Evolutionary conservation across 2,113 vertebrate genomes (phyloP), one percentile per base, ranked within the genome.

Genomic region (Cygnus atratus): DNA sequence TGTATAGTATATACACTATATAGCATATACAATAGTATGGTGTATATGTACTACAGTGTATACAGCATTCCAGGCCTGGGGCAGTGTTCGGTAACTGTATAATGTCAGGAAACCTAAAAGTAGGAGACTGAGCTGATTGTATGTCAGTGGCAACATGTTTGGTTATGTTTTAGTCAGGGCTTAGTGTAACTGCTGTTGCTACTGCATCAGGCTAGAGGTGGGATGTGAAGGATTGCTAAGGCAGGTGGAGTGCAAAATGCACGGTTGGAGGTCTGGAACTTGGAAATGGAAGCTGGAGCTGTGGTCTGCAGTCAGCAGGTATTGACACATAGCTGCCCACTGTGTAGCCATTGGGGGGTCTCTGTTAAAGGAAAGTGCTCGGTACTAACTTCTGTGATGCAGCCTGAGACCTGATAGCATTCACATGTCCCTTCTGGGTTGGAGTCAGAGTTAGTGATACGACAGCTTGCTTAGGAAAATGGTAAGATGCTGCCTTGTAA

Each of bases 1-100:
- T n/a, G 65, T 66, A 11, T 66, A 19, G 73, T 28, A 22, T 50
- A 25, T 61, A 81, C 92, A 62, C 68, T 41, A 33, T 10, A 90
- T 11, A 88, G 96, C 96, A 82, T 77, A 90, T 80, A 96, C 77
- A 24, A 44, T 48, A 37, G 54, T 1, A 3, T 0, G 14, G 55
- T 15, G 67, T 57, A 3, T n/a, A 13, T 28, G 61, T n/a, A 11
- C 68, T 74, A 62, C 74, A 73, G 95, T 79, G 95, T 68, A 58
- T 91, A 92, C 88, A 96, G 93, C 96, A 62, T 83, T 70, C 88
- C 94, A 93, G 92, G 92, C 95, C 80, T 54, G 61, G 95, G 63
- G 90, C 86, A 76, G 97, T 68, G 68, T 24, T 74, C 31, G 70
- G 1, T 20, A 59, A 4, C 11, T 22, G 70, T 57, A 5, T 4